Evolutionary conservation across 2,113 vertebrate genomes (phyloP).

Genomic region (Callaeas wilsoni): DNA sequence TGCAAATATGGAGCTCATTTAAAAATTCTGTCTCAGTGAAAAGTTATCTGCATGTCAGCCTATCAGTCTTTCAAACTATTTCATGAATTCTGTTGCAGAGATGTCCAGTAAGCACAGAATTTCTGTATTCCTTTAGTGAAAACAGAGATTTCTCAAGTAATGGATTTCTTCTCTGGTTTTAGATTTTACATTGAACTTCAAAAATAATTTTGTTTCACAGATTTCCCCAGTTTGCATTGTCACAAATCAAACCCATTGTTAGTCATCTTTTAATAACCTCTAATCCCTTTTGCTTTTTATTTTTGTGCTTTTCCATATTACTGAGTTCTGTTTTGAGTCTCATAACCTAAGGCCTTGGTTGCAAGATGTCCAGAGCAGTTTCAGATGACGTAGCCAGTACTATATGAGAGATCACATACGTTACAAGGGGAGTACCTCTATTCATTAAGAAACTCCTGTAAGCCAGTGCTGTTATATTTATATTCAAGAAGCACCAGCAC

Average conservation of each 20-base stretch:
- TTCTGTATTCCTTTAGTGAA: background rate
- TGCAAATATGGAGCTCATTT: background rate
- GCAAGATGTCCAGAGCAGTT: background rate
- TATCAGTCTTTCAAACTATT: background rate
- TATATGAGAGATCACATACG: background rate
- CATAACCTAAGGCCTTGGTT: background rate
- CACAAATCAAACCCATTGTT: background rate
- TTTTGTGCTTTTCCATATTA: background rate
- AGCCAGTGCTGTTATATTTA: background rate
- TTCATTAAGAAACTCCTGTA: background rate
- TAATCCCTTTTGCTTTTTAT: background rate
- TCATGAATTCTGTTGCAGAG: background rate
- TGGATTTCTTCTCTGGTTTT: background rate
- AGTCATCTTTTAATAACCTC: background rate
- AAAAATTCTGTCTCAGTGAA: background rate
- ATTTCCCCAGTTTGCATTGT: background rate
- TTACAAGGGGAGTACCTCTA: background rate
- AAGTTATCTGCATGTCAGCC: background rate
- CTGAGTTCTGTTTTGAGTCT: background rate
- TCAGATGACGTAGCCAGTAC: background rate
- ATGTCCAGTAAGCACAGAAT: background rate
- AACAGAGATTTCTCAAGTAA: background rate
- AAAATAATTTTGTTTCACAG: background rate
- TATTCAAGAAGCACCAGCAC: background rate
- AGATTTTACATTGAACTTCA: background rate